Evolutionary conservation across 2,113 vertebrate species (phyloP), one percentile per base, ranked within the genome.

Genomic region (Elgaria multicarinata): DNA sequence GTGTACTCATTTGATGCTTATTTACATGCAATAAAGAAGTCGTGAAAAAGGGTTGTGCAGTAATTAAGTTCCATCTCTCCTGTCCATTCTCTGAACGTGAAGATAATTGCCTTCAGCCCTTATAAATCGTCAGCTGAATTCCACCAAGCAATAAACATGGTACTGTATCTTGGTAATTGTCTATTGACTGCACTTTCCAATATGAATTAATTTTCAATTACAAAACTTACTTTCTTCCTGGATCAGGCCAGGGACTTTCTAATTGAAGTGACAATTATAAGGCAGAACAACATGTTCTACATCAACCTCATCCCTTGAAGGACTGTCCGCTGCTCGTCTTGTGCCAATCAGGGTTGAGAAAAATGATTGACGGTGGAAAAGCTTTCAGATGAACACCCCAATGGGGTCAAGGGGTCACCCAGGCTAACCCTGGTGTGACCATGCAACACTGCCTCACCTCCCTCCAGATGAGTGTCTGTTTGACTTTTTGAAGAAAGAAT

Each of bases 121-220:
- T 94, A 94, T 94, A 95, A 95, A 96, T 95, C 90, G 92, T 87
- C 58, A 90, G 80, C 85, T 92, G 92, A 96, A 94, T 94, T 95
- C 89, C 81, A 93, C 91, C 93, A 55, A 93, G 95, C 93, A 95
- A 94, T 94, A 94, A 95, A 95, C 93, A 94, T 71, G 91, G 72
- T 92, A 92, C 92, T 93, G 77, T 93, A 96, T 93, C 94, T 95
- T 90, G 91, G 95, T 95, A 95, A 96, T 95, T 96, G 95, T 92
- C 95, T 96, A 95, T 94, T 95, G 96, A 96, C 93, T 95, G 88
- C 86, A 87, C 84, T 92, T 94, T 93, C 87, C 82, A 89, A 69
- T 94, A 96, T 93, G 90, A 96, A 96, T 96, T 96, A 95, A 96
- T 96, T 96, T 95, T 95, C 95, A 95, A 93, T 95, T 96, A 92